Base-by-base conservation (phyloP, 2,888 invertebrate genomes). In the Tenthredo amoena region DNA sequence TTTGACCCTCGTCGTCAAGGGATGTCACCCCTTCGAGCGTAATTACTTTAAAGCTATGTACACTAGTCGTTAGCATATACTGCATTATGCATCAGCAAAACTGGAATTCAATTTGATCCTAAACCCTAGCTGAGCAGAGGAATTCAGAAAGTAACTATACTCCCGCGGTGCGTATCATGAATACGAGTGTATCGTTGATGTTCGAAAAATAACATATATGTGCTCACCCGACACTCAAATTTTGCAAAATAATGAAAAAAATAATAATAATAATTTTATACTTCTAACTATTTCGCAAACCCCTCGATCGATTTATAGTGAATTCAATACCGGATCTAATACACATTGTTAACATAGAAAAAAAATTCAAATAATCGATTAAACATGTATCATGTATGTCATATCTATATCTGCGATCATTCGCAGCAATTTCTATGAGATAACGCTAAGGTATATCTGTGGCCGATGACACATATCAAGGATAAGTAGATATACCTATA, bases 81-180 rank as follows among this genome's bases (percentile, higher is more conserved):
- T 86, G 68, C 85, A 84, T 86, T 86, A 81, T 86, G 86, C 85
- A 86, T 86, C 37, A 84, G 85, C 50, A 62, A 84, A 79, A 79
- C 84, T 85, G 77, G 65, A 86, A 86, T 85, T 86, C 79, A 86
- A 86, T 86, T 86, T 86, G n/a, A 84, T 72, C 34, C 72, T n/a
- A 50, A 26, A 15, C 21, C 31, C 26, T n/a, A n/a, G n/a, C n/a
- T 62, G 62, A 62, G 7, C 62, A 12, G 26, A 62, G 62, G 26
- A 62, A 62, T 62, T 21, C 26, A 3, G 12, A 62, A 62, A 62
- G 21, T 62, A 10, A 58, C 58, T 21, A 43, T 43, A 62, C 26
- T 26, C 21, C 26, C 2, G 10, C n/a, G n/a, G 15, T 21, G 6
- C 21, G 3, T 26, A 7, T 10, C 26, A 2, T 62, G 1, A 26